Evolutionary conservation across 92 coral and sea anemone species (phyloP), one percentile per base, ranked within the genome.

Genomic region (Metridium senile): DNA sequence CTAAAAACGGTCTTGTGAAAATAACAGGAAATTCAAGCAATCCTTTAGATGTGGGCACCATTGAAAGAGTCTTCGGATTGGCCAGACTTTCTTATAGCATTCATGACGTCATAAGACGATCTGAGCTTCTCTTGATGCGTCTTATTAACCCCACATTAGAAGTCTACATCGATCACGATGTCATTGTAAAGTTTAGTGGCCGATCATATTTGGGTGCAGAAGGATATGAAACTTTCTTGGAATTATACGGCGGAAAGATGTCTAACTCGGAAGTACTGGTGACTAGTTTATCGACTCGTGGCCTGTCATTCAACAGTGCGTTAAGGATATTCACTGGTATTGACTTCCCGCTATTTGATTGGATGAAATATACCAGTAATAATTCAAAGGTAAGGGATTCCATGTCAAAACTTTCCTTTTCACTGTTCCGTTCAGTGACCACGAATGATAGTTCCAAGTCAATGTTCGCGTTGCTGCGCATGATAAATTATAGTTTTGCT

Each of bases 171-270:
- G 88, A 79, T 16, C 74, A 78, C 16, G 82, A 91, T 21, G 17
- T 93, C 56, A 80, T 80, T 45, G 93, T 89, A 23, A 92, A 93
- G 75, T 96, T 96, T 70, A 68, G 85, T 8, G 99, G 99, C 51
- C 63, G 46, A 34, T 75, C 97, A 10, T 90, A 69, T 56, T 62
- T 83, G 30, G 89, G 87, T 3, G 71, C 64, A 66, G 82, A 72
- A 20, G 89, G 90, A 0, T 74, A 68, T 27, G 86, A 93, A 0
- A 88, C 83, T 2, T 65, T 61, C 27, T 79, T 89, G 10, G 97
- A 96, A 75, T 77, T 96, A 32, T 80, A 87, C 26, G 91, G 84
- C 28, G 97, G 97, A 11, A 96, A 83, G 53, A 65, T 62, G 10
- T 66, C 72, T 1, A 66, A 84, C 19, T 62, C 74, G 32, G 88